Base-by-base conservation (phyloP, 2,888 invertebrate species). In the Tholera decimalis region DNA sequence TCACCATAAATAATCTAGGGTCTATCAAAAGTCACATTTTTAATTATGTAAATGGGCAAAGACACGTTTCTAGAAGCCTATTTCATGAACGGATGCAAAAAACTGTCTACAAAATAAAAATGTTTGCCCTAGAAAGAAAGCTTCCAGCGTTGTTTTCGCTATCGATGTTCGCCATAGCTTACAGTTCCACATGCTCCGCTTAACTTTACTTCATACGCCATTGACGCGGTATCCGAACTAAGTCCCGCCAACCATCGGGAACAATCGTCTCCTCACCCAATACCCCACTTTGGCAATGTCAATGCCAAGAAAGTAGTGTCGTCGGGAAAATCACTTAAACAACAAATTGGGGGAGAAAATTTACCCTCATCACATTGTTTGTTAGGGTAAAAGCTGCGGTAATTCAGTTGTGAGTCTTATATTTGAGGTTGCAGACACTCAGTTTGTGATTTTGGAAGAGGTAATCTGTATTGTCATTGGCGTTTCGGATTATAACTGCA, bases 281-380 rank as follows among this genome's bases (percentile, higher is more conserved):
- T 80, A 67, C 71, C 74, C 73, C 70, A 73, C 65, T 72, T 66
- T 56, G 33, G 44, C 76, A 81, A 56, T 79, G 82, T 84, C 84
- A 84, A 83, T 82, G 84, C 68, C 84, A 83, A 79, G 66, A 72
- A 64, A 49, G 63, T 46, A 24, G 56, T 56, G 69, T 64, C 53
- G 70, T 67, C 58, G 59, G 67, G 76, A 74, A 82, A 82, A 69
- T 76, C 62, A 63, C 73, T 71, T 63, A 58, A 64, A 59, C 57
- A 62, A 73, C 59, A 76, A 77, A 79, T 74, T 74, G 53, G 68
- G 71, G 68, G 26, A 62, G 60, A 63, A 74, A 76, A 68, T 72
- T 62, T 63, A 74, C 70, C 73, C 79, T 73, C 66, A 79, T 82
- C 77, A 80, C 59, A 65, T 58, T 61, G 79, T 77, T 72, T 79